Conservation (phyloP, 2,113 vertebrate genomes). For the Gracilinanus agilis region DNA sequence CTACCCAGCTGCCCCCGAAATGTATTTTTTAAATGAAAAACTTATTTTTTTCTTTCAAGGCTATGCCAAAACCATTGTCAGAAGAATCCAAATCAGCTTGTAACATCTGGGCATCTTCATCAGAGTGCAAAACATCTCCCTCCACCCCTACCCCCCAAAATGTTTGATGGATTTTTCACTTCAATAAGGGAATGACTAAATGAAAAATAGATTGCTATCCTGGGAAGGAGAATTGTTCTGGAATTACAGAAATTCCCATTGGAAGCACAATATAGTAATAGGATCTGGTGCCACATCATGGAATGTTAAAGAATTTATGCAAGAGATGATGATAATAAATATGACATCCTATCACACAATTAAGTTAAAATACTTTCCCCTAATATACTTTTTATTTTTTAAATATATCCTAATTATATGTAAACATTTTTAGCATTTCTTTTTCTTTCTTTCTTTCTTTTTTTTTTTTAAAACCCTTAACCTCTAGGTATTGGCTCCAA, state of each 20-base stretch:
- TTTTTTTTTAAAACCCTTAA: no score
- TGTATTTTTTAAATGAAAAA: no score
- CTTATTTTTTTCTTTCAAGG: neutral
- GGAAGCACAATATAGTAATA: neutral
- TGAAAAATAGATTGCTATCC: neutral
- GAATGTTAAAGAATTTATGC: neutral
- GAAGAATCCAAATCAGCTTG: neutral
- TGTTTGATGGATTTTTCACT: neutral
- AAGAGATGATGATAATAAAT: neutral
- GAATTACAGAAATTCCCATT: neutral
- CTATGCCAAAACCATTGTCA: neutral
- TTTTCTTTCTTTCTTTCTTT: no score
- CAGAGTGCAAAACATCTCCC: neutral
- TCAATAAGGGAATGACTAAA: neutral
- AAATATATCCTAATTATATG: neutral
- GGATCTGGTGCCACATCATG: neutral
- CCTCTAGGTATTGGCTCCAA: no score
- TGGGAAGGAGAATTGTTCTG: neutral
- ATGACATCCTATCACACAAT: neutral
- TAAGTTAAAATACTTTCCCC: neutral
- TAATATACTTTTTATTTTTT: neutral
- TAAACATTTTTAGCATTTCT: neutral
- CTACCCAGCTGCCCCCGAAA: no score
- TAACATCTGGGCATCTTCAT: neutral
- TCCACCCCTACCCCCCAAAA: no score